Conservation (phyloP, 2,113 vertebrate genomes). For the Tachysurus fulvidraco region DNA sequence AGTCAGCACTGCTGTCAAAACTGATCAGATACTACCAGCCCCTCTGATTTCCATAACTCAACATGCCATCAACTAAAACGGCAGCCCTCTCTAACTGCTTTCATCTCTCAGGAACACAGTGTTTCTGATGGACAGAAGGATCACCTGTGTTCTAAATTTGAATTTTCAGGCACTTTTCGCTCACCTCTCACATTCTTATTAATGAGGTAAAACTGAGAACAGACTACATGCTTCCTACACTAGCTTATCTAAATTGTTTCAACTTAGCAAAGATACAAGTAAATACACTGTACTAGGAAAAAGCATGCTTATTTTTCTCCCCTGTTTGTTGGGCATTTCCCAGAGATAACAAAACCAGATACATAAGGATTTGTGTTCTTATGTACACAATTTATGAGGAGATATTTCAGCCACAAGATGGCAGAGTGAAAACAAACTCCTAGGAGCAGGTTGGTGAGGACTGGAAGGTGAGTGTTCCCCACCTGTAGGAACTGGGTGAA, state of each 20-base stretch:
- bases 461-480: background rate
- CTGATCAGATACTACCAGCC: slow-evolving; percentile 62
- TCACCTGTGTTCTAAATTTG: background rate
- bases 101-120: slow-evolving; percentile 5
- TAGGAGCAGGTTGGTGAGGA: background rate
- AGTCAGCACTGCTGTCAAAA: slow-evolving; percentile 68
- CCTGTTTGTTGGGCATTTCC: background rate
- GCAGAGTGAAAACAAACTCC: slow-evolving; percentile 47
- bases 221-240: background rate
- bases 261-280: background rate
- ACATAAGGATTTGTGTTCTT: background rate
- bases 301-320: background rate
- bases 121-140: slow-evolving; percentile 35
- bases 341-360: background rate
- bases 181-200: background rate
- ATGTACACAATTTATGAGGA: slow-evolving; percentile 10
- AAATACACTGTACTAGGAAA: background rate
- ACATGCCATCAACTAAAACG: slow-evolving; percentile 46
- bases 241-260: background rate
- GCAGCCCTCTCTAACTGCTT: slow-evolving; percentile 27
- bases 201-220: background rate
- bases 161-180: background rate
- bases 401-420: slow-evolving; percentile 57
- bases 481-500: slow-evolving; percentile 98
- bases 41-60: slow-evolving; percentile 54